Percentiles rank a stretch among this genome's conserved stretches.
Evolutionary conservation across 2,888 invertebrate genomes (phyloP).

Genomic region (Caenorhabditis zanzibari): DNA sequence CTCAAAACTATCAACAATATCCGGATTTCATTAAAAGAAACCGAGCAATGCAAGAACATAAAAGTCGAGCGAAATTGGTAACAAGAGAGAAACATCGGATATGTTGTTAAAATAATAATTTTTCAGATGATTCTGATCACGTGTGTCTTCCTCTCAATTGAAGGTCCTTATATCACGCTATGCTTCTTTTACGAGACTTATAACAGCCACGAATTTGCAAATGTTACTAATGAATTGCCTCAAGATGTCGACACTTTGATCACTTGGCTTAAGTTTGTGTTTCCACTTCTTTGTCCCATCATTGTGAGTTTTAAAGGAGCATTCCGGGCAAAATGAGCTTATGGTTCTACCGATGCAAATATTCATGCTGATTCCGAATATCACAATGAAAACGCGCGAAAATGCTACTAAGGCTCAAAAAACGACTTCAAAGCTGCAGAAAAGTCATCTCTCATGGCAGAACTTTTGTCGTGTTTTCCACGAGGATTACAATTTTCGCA

Average conservation of each 20-base stretch:
- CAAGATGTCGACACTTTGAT: constrained; percentile 80
- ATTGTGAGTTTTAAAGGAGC: constrained; percentile 72
- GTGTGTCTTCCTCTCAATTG: constrained; percentile 73
- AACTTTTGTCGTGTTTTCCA: too few relatives aligned
- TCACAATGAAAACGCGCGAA: too few relatives aligned
- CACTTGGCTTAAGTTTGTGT: constrained; percentile 80
- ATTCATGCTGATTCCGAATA: too few relatives aligned
- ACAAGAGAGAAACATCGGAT: not conserved
- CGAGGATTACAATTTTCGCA: too few relatives aligned
- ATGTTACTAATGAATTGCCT: constrained; percentile 64
- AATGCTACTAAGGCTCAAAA: too few relatives aligned
- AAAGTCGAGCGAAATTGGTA: constrained; percentile 68
- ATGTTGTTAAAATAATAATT: not conserved
- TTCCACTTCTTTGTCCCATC: constrained; percentile 79
- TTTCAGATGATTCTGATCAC: constrained; percentile 71
- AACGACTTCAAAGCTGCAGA: too few relatives aligned
- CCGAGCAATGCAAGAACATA: constrained; percentile 69
- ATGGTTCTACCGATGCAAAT: too few relatives aligned
- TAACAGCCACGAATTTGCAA: constrained; percentile 69
- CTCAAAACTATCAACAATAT: constrained; percentile 71
- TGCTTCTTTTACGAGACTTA: constrained; percentile 76
- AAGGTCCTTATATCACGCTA: constrained; percentile 80
- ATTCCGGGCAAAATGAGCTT: too few relatives aligned
- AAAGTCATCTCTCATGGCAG: too few relatives aligned
- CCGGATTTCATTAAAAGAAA: constrained; percentile 73